phyloP scores from a whole-genome alignment of 2,797 vertebrate genomes.

The Gallinago solitaria region DNA sequence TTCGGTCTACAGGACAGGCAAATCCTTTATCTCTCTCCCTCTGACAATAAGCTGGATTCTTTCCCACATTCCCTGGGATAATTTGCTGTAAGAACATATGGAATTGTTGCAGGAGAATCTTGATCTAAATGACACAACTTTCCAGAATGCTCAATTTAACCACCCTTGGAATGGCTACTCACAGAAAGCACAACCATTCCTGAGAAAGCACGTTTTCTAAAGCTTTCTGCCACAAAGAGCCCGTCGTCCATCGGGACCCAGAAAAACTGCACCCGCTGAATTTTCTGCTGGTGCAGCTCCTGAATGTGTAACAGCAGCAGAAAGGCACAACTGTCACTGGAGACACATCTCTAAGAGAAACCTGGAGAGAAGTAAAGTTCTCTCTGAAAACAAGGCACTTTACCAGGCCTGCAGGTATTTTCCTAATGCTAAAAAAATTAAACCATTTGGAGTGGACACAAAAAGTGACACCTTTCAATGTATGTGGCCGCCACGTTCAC shows the following conservation, averaged over 20 bases:
- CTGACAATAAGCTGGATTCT: neutral
- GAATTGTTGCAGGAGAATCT: neutral
- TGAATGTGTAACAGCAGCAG: neutral
- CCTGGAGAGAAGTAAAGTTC: too few relatives aligned
- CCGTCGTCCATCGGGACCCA: neutral
- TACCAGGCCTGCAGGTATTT: accelerated
- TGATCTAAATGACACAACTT: neutral
- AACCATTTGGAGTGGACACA: neutral
- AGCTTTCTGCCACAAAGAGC: neutral
- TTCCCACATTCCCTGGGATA: neutral
- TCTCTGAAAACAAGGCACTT: too few relatives aligned
- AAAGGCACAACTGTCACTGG: neutral
- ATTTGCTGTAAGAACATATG: neutral
- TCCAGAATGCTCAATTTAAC: neutral
- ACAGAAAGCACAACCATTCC: neutral
- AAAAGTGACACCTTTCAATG: accelerated
- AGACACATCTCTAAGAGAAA: neutral
- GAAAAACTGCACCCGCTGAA: accelerated
- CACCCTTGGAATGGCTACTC: neutral
- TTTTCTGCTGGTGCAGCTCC: neutral
- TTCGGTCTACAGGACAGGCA: neutral
- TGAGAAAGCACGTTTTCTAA: neutral
- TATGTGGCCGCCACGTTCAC: accelerated
- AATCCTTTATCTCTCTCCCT: neutral
- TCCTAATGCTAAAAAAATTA: too few relatives aligned